A percentile compares a stretch with the other conserved stretches of the same genome.
Evolutionary conservation across 2,888 invertebrate genomes (phyloP).

Genomic region (Blera fallax): DNA sequence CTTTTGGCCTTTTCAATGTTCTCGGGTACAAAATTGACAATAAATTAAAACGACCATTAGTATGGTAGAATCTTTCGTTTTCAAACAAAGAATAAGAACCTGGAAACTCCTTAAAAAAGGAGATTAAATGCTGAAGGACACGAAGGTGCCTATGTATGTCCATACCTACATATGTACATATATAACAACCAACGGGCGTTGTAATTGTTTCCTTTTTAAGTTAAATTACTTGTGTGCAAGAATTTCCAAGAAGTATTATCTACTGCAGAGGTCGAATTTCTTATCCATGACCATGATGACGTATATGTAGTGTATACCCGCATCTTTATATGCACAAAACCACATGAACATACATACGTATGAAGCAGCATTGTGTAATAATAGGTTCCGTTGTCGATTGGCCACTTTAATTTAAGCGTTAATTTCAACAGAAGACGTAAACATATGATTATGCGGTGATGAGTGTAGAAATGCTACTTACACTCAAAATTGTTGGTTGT

Average conservation of each 20-base stretch:
- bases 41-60: constrained; percentile 61
- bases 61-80: constrained; percentile 21
- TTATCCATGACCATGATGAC: background rate
- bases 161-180: too few relatives aligned
- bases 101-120: constrained; percentile 21
- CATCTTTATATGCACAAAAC: background rate
- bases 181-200: background rate
- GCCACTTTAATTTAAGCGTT: constrained; percentile 55
- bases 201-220: constrained; percentile 30
- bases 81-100: background rate
- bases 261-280: constrained; percentile 42
- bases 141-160: constrained; percentile 27
- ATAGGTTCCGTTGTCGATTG: constrained; percentile 59
- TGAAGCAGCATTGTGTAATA: constrained; percentile 30
- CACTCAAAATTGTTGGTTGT: constrained; percentile 1
- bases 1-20: constrained; percentile 29
- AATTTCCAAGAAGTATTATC: constrained; percentile 48
- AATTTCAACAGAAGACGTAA: constrained; percentile 23
- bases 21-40: constrained; percentile 50
- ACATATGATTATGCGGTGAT: constrained; percentile 44
- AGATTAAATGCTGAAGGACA: constrained; percentile 64
- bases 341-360: background rate
- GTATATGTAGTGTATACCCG: background rate
- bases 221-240: constrained; percentile 19
- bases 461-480: constrained; percentile 5